Conservation (phyloP, 1,140 invertebrate species). For the Bombus cullumanus region DNA sequence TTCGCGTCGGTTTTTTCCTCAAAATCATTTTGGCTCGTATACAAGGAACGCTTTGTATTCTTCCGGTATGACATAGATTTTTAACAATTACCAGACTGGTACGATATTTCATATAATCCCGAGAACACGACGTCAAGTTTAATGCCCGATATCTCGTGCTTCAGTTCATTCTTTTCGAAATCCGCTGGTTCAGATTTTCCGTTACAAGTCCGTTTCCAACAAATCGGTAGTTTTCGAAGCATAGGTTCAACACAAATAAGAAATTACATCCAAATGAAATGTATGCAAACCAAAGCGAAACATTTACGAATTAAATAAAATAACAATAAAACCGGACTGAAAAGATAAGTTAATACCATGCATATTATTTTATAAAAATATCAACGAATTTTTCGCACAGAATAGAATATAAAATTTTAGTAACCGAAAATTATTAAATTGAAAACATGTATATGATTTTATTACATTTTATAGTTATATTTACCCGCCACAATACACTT, state of each 20-base stretch:
- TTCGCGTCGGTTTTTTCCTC: slow-evolving; percentile 41
- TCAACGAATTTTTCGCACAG: not conserved
- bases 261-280: not conserved
- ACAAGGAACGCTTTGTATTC: slow-evolving; percentile 44
- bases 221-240: not conserved
- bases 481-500: not conserved
- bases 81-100: slow-evolving; percentile 42
- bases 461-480: not conserved
- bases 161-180: slow-evolving; percentile 32
- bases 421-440: not conserved
- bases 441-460: not conserved
- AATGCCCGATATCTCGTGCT: slow-evolving; percentile 32
- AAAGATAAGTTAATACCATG: not conserved
- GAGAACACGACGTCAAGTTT: slow-evolving; percentile 40
- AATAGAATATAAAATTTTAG: not conserved
- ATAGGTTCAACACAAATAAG: not conserved
- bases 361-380: not conserved
- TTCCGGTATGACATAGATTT: slow-evolving; percentile 52
- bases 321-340: not conserved
- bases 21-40: slow-evolving; percentile 46
- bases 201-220: not conserved
- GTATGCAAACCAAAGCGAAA: not conserved
- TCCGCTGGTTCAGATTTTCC: slow-evolving; percentile 16
- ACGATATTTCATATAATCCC: slow-evolving; percentile 35
- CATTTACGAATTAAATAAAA: not conserved